These are phyloP conservation scores for Microplitis mediator DNA, from an alignment of 1,140 invertebrate species.

Conservation along the genomic window DNA sequence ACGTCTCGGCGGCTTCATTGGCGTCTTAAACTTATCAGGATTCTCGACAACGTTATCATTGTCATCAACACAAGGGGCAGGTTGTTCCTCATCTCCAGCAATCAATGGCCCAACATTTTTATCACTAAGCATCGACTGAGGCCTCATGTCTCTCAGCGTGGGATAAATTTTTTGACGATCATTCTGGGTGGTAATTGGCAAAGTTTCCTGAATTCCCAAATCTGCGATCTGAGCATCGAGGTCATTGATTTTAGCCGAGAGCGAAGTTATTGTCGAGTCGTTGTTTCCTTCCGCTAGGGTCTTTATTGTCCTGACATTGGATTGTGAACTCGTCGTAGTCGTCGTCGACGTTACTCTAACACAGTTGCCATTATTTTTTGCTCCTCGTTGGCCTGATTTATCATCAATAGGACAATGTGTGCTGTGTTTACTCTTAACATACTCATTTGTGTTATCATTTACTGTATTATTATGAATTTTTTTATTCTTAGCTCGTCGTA, in stretches of 20 bases:
- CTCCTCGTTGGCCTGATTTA: neutral
- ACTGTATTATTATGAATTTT: neutral
- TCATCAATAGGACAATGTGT: slow-evolving; percentile 15
- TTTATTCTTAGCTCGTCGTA: slow-evolving; percentile 12
- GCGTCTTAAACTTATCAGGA: neutral
- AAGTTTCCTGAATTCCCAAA: slow-evolving; percentile 9
- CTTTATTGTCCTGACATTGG: slow-evolving; percentile 5
- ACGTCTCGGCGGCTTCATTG: neutral
- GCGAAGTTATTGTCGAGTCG: slow-evolving; percentile 1
- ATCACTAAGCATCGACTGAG: neutral
- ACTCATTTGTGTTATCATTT: slow-evolving; percentile 9
- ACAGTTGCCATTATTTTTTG: neutral
- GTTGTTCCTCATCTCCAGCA: neutral
- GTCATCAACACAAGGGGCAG: neutral
- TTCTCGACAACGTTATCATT: neutral
- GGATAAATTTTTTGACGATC: slow-evolving; percentile 23
- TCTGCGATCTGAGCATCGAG: slow-evolving; percentile 24
- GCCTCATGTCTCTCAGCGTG: slow-evolving; percentile 10
- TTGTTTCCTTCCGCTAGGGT: slow-evolving; percentile 7
- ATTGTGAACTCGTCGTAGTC: neutral
- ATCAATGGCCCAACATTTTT: too few relatives aligned
- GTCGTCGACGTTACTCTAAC: neutral
- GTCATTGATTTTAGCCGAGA: slow-evolving; percentile 24
- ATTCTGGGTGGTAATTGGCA: neutral
- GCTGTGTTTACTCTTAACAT: slow-evolving; percentile 20